These are phyloP conservation scores for Ichneumoninae sp. DNA, from an alignment of 2,888 invertebrate genomes.

Conservation along the genomic window DNA sequence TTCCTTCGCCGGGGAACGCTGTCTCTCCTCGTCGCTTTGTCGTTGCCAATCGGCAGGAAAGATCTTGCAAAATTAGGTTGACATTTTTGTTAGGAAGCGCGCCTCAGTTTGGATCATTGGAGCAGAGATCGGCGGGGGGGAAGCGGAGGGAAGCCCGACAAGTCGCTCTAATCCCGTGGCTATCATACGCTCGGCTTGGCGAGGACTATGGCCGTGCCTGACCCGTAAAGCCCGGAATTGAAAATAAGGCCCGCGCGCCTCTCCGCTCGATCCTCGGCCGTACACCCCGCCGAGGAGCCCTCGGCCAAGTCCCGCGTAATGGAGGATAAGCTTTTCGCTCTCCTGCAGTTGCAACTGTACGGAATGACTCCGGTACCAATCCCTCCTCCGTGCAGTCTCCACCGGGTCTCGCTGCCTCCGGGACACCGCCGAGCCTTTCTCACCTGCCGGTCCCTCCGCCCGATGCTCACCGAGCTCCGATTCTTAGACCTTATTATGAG, in stretches of 20 bases:
- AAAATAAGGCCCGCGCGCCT: constrained; percentile 74
- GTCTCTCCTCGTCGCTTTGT: constrained; percentile 47
- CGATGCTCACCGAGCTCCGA: constrained; percentile 16
- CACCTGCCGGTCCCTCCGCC: constrained; percentile 56
- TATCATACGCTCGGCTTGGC: constrained; percentile 80
- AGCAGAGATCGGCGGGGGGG: constrained; percentile 66
- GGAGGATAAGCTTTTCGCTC: constrained; percentile 80
- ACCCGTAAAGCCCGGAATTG: constrained; percentile 73
- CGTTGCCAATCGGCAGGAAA: constrained; percentile 70
- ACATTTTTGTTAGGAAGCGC: constrained; percentile 78
- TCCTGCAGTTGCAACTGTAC: constrained; percentile 41
- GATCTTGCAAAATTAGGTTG: constrained; percentile 82
- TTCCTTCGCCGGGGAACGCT: constrained; percentile 18
- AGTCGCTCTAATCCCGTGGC: constrained; percentile 80
- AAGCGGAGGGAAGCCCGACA: constrained; percentile 55
- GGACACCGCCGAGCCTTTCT: constrained; percentile 36
- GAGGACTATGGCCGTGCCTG: constrained; percentile 72
- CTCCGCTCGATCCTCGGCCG: constrained; percentile 44
- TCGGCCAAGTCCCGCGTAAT: constrained; percentile 78
- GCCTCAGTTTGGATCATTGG: constrained; percentile 72
- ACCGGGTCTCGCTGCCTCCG: constrained; percentile 15
- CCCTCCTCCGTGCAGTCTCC: constrained; percentile 42
- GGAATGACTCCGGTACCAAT: constrained; percentile 60
- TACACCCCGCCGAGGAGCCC: constrained; percentile 66
- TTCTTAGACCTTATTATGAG: constrained; percentile 41